These are phyloP conservation scores for Channa striata DNA, from an alignment of 2,797 vertebrate species.

Conservation along the genomic window DNA sequence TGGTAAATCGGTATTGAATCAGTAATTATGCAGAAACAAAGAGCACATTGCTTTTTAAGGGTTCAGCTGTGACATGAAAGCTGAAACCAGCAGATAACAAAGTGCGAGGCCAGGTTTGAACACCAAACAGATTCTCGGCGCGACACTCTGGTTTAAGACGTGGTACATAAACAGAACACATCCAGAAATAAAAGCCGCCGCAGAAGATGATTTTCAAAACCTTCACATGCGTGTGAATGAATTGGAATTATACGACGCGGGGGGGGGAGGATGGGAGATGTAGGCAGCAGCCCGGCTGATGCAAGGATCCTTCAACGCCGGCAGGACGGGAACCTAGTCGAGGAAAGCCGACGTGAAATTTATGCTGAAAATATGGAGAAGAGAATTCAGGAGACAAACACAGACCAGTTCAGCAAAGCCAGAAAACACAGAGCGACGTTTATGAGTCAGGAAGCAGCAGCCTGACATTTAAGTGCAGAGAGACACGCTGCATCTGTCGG, in stretches of 20 bases:
- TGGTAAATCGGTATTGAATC: background rate
- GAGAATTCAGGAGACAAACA: constrained; percentile 23
- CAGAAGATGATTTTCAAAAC: constrained; percentile 22
- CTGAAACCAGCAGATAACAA: background rate
- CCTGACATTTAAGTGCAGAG: constrained; percentile 21
- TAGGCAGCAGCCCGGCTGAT: constrained; percentile 57
- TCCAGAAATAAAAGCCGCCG: constrained; percentile 38
- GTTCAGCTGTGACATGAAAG: constrained; percentile 9
- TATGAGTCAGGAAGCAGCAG: constrained; percentile 9
- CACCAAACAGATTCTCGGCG: constrained; percentile 1
- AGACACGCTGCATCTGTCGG: constrained; percentile 24
- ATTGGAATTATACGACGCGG: constrained; percentile 57
- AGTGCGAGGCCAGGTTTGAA: background rate
- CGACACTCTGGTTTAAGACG: background rate
- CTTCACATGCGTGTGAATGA: constrained; percentile 40
- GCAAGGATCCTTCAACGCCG: constrained; percentile 61
- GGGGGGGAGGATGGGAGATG: constrained; percentile 57
- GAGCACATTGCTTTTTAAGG: background rate
- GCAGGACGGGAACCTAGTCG: constrained; percentile 50
- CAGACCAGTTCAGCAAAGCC: constrained; percentile 18
- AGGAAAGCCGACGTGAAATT: constrained; percentile 60
- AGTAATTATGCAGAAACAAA: background rate
- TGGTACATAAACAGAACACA: constrained; percentile 30
- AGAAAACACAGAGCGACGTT: constrained; percentile 35
- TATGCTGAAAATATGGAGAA: constrained; percentile 48